Evolutionary conservation across 2,888 invertebrate species (phyloP), one percentile per base, ranked within the genome.

Genomic region (Baccha elongata): DNA sequence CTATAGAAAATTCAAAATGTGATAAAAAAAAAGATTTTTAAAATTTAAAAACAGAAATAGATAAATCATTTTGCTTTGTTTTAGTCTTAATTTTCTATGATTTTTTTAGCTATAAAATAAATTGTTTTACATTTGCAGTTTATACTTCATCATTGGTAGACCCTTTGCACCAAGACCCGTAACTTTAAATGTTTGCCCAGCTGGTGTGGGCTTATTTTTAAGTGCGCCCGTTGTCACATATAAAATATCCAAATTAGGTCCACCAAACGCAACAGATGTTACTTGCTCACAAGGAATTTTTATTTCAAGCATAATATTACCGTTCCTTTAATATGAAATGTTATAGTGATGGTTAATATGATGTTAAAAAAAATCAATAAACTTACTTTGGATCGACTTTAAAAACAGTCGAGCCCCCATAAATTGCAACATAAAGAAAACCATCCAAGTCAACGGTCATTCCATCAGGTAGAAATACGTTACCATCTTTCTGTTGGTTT

Each of bases 371-470:
- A 42, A 29, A 11, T 60, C 5, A n/a, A 11, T 7, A 29, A 65
- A 48, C 91, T 58, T 85, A 90, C 90, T 67, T 88, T 69, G 91
- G 89, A 73, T 91, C 86, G 5, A 91, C 74, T 86, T 91, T 90
- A 69, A 86, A 90, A 62, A 94, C 91, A 87, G 93, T 92, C 5
- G 93, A 92, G 1, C 94, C 95, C 84, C 93, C 93, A 87, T 94
- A 96, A 87, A 94, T 94, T 60, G 95, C 95, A 42, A 96, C 92
- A 94, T 96, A 96, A 7, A 96, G 91, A 88, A 94, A 94, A 2
- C 94, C 96, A 78, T 95, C 93, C 0, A 92, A 92, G 90, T 96
- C 96, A 67, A 95, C 94, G 81, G 95, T 94, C 95, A 96, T 95
- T 19, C 95, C 95, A 90, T 95, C 95, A 60, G 93, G 94, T 85